phyloP scores from a whole-genome alignment of 1,140 invertebrate species.

The Phortica variegata region DNA sequence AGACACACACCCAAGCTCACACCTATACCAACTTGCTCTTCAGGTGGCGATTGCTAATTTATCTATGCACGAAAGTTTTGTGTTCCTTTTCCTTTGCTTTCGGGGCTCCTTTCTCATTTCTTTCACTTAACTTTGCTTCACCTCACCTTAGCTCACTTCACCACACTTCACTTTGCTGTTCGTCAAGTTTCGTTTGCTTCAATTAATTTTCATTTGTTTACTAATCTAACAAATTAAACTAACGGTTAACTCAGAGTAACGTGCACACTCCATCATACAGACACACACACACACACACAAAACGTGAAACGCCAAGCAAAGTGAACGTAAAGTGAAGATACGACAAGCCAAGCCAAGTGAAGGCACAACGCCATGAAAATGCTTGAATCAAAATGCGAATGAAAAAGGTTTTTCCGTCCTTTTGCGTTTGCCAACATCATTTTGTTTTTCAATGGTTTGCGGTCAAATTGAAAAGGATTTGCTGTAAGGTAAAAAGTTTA shows the following conservation, averaged over 20 bases:
- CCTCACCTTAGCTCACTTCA: no score
- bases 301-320: no score
- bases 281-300: no score
- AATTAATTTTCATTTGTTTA: constrained; percentile 55
- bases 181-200: constrained; percentile 54
- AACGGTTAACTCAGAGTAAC: constrained; percentile 34
- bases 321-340: no score
- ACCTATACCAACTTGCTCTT: not conserved
- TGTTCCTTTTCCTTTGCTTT: no score
- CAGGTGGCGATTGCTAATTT: constrained; percentile 28
- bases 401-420: constrained; percentile 8
- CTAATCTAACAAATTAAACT: constrained; percentile 55
- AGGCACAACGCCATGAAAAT: no score
- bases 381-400: no score
- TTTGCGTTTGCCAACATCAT: constrained; percentile 2
- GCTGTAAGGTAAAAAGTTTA: constrained; percentile 4
- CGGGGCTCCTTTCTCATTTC: no score
- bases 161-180: constrained; percentile 18
- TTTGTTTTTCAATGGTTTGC: constrained; percentile 1
- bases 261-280: no score
- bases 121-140: no score
- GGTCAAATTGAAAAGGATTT: constrained; percentile 27
- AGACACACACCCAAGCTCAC: not conserved
- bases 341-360: no score
- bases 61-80: constrained; percentile 45